These are phyloP conservation scores for Dorcus parallelipipedus DNA, from an alignment of 2,888 invertebrate species.

Conservation along the genomic window DNA sequence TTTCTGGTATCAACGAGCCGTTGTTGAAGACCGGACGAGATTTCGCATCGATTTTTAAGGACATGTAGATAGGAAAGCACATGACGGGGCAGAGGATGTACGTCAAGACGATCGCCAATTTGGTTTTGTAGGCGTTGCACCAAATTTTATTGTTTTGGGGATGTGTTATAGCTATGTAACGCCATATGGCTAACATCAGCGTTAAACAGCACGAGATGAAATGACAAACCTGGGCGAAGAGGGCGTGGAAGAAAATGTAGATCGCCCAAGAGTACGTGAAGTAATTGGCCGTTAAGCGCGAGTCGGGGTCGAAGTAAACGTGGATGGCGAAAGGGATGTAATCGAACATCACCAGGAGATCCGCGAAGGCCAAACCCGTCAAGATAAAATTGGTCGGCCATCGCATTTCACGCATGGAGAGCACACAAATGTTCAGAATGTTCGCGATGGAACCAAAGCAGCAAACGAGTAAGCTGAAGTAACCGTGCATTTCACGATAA, in stretches of 20 bases:
- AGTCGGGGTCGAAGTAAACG: slow-evolving; percentile 65
- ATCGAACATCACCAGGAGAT: slow-evolving; percentile 91
- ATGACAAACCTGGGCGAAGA: slow-evolving; percentile 83
- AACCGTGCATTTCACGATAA: slow-evolving; percentile 77
- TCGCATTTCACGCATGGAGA: slow-evolving; percentile 85
- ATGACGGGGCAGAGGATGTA: slow-evolving; percentile 81
- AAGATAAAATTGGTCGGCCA: slow-evolving; percentile 90
- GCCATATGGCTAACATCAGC: slow-evolving; percentile 88
- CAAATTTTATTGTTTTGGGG: slow-evolving; percentile 77
- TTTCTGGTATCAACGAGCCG: slow-evolving; percentile 42
- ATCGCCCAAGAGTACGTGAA: slow-evolving; percentile 74
- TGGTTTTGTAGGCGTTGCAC: slow-evolving; percentile 78
- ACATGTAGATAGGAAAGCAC: slow-evolving; percentile 79
- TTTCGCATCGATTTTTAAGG: slow-evolving; percentile 66
- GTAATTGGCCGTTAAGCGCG: slow-evolving; percentile 53
- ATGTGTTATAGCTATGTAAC: slow-evolving; percentile 80
- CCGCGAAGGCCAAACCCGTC: slow-evolving; percentile 86
- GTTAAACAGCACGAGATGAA: slow-evolving; percentile 93
- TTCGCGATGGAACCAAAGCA: slow-evolving; percentile 88
- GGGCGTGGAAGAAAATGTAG: slow-evolving; percentile 86
- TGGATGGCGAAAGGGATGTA: slow-evolving; percentile 88
- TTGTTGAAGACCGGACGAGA: slow-evolving; percentile 52
- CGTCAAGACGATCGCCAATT: slow-evolving; percentile 70
- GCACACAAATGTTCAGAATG: slow-evolving; percentile 85
- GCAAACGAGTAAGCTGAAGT: slow-evolving; percentile 81